These are phyloP conservation scores for Onychomys leucogaster DNA, from an alignment of 2,797 vertebrate genomes.

Conservation along the genomic window DNA sequence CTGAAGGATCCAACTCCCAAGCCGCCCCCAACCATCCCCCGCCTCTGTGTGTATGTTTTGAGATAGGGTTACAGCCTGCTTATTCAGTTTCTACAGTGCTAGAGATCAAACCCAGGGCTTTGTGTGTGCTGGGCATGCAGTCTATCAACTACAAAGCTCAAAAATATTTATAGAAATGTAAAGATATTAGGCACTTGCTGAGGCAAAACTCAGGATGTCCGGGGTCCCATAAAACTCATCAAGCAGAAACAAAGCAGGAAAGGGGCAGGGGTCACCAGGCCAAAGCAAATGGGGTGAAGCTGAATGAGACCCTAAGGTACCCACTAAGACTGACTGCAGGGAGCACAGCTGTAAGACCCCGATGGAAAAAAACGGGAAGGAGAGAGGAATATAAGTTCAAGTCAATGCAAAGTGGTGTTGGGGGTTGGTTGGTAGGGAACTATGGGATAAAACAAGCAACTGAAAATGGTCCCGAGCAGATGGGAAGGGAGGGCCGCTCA, in stretches of 20 bases:
- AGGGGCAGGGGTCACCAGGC: neutral
- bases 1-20: neutral
- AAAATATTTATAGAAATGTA: neutral
- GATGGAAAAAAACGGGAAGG: neutral
- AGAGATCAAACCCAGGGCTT: neutral
- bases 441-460: neutral
- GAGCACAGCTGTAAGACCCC: neutral
- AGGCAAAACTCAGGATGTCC: neutral
- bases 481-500: neutral
- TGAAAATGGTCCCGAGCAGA: too few relatives aligned
- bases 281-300: neutral
- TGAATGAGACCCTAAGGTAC: neutral
- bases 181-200: neutral
- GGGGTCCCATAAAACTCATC: neutral
- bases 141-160: neutral
- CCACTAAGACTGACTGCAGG: neutral
- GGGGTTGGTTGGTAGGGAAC: neutral
- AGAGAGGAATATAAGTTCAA: neutral
- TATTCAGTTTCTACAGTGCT: neutral
- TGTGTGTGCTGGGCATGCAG: neutral
- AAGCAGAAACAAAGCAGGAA: neutral
- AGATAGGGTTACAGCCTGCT: constrained; percentile 31
- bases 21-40: neutral
- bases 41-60: neutral
- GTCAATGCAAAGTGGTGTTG: neutral